Percentiles rank a stretch among this genome's conserved stretches.
These are phyloP conservation scores for Sarcophaga bullata DNA, from an alignment of 1,140 invertebrate genomes.

Conservation along the genomic window DNA sequence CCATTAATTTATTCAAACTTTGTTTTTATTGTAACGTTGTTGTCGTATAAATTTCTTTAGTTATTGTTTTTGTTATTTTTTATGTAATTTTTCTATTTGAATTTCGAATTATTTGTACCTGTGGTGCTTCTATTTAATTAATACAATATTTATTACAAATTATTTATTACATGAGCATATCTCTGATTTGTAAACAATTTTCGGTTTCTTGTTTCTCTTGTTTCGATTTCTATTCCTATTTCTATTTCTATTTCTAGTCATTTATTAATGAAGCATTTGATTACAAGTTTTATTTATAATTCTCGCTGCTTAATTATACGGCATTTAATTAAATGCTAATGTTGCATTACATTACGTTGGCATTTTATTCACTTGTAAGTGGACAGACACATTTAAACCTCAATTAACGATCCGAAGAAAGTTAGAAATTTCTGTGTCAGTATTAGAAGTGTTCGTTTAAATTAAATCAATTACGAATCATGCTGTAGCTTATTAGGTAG, in stretches of 20 bases:
- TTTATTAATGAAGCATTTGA: slow-evolving; percentile 2
- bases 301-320: not conserved
- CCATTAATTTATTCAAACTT: too few relatives aligned
- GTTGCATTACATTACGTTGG: not conserved
- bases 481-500: too few relatives aligned
- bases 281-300: not conserved
- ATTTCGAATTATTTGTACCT: not conserved
- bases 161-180: not conserved
- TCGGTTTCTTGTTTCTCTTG: too few relatives aligned
- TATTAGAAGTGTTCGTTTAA: too few relatives aligned
- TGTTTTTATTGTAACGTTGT: too few relatives aligned
- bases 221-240: too few relatives aligned
- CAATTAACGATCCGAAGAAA: not conserved
- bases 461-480: too few relatives aligned
- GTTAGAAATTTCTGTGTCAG: too few relatives aligned
- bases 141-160: not conserved
- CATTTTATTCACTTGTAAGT: not conserved
- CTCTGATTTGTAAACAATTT: not conserved
- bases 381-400: not conserved
- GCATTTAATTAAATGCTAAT: slow-evolving; percentile 4
- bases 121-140: not conserved
- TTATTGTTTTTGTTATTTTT: too few relatives aligned
- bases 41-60: too few relatives aligned
- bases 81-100: not conserved
- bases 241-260: not conserved